Evolutionary conservation across 2,888 invertebrate species (phyloP), one percentile per base, ranked within the genome.

Genomic region (Eumerus sabulonum): DNA sequence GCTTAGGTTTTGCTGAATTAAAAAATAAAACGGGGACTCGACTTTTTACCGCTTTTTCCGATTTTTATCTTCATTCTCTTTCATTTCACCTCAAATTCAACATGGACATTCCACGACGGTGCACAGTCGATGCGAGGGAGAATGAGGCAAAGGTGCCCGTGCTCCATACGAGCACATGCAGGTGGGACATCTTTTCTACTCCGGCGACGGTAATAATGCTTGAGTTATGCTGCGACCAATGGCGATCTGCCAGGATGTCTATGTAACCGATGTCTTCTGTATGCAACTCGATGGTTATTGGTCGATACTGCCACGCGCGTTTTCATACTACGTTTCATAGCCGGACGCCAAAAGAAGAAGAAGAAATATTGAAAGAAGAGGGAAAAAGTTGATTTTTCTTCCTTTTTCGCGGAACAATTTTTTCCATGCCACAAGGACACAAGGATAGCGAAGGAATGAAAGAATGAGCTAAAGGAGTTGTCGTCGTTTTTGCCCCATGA

Each of bases 201-300:
- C 74, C 74, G 68, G 63, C 68, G 70, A 79, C 60, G 74, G 79
- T 79, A 79, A 79, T 79, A 79, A 79, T 79, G 68, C 74, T 74
- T 82, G 81, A 81, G 81, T 81, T 82, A 81, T 76, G 77, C 77
- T 82, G 79, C 81, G 83, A 83, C 83, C 83, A 83, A 83, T 83
- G 81, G 83, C 83, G 82, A 83, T 79, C 83, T 79, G 76, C 81
- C 77, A 82, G 74, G 77, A 82, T 82, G 82, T 77, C 81, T 82
- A 82, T 83, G 83, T 82, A 83, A 82, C 71, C 76, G 76, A 70
- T 81, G 79, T 81, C 82, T 83, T 82, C 82, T 82, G 82, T 83
- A 81, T 83, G 81, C 82, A 82, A 72, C 79, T 83, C 81, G 82
- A 83, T 74, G 83, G 82, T 82, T 83, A 83, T 83, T 83, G 83